A percentile compares a stretch with the other conserved stretches of the same genome.
These are phyloP conservation scores for Molanna angustata DNA, from an alignment of 2,888 invertebrate genomes.

Conservation along the genomic window DNA sequence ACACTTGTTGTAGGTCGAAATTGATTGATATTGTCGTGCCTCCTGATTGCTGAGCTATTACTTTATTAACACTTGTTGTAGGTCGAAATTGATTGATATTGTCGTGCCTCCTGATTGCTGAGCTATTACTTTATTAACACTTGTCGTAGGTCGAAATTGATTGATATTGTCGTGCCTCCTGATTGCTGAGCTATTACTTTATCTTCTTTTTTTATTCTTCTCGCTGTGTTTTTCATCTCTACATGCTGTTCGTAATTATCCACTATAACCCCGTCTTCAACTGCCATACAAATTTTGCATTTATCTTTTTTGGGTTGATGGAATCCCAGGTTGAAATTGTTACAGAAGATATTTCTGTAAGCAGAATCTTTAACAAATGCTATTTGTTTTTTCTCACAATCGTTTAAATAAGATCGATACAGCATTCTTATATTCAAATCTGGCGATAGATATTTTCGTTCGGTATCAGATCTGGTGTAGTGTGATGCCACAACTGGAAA, in stretches of 20 bases:
- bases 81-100: neutral
- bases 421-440: neutral
- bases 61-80: neutral
- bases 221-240: neutral
- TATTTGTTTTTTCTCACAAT: constrained; percentile 1
- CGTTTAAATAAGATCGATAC: neutral
- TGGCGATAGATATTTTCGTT: constrained; percentile 1
- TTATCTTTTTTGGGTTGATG: constrained; percentile 8
- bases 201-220: neutral
- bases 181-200: constrained; percentile 1
- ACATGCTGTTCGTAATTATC: constrained; percentile 1
- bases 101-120: neutral
- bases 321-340: neutral
- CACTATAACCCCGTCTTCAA: constrained; percentile 1
- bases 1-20: neutral
- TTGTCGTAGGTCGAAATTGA: neutral
- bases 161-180: neutral
- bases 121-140: constrained; percentile 4
- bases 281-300: constrained; percentile 8
- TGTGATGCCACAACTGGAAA: constrained; percentile 4
- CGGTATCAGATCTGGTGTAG: neutral
- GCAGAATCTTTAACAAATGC: constrained; percentile 1
- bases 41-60: neutral
- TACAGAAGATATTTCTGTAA: constrained; percentile 1
- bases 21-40: neutral